Percentiles rank a stretch among this genome's conserved stretches.
These are phyloP conservation scores for Microctonus aethiopoides DNA, from an alignment of 2,888 invertebrate genomes.

Conservation along the genomic window DNA sequence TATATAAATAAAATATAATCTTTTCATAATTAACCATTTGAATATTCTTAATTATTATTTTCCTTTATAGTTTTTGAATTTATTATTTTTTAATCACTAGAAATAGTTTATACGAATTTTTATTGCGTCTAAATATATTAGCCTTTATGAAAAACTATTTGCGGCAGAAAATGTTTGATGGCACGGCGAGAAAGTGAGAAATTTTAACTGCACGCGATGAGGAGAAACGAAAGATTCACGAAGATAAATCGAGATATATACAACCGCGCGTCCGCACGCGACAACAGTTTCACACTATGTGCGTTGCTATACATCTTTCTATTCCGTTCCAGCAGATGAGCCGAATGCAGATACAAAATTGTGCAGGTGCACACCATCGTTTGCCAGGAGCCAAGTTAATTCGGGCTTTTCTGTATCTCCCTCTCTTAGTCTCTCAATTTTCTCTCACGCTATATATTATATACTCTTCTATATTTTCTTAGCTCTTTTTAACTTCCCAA, in stretches of 20 bases:
- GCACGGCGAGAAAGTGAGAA: not conserved
- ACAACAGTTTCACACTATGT: not conserved
- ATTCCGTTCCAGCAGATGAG: constrained; percentile 39
- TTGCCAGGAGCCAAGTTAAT: constrained; percentile 49
- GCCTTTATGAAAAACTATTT: too few species aligned
- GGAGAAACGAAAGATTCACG: not conserved
- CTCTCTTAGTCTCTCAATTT: constrained; percentile 26
- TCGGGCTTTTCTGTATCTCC: constrained; percentile 43
- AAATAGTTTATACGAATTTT: too few species aligned
- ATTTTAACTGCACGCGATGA: not conserved
- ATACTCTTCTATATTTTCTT: too few species aligned
- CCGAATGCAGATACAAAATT: not conserved
- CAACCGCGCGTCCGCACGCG: constrained; percentile 27
- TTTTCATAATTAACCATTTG: too few species aligned
- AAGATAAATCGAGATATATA: constrained; percentile 30
- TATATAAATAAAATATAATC: too few species aligned
- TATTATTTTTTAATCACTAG: too few species aligned
- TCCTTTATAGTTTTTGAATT: too few species aligned
- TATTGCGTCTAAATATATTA: too few species aligned
- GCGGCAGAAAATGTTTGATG: not conserved
- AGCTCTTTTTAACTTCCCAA: constrained; percentile 28
- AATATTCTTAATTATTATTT: too few species aligned
- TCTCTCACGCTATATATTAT: too few species aligned
- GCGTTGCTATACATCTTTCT: not conserved
- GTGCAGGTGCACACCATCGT: constrained; percentile 20